Base-by-base conservation (phyloP, 2,113 vertebrate genomes). In the Prunella fulvescens region DNA sequence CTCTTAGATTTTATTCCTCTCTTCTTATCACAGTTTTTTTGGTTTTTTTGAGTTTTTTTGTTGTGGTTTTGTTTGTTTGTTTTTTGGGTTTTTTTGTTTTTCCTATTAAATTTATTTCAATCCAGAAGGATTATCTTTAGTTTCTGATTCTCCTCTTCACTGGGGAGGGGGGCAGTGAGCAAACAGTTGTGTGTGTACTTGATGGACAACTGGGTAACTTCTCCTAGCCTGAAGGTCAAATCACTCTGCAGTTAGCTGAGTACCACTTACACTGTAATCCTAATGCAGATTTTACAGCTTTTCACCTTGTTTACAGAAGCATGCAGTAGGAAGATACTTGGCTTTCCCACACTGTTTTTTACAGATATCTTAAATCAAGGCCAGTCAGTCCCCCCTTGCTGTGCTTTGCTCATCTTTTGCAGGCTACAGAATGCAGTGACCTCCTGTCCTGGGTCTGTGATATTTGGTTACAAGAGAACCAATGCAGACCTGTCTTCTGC, bases 151-250 rank as follows among this genome's bases (percentile, higher is more conserved):
- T 77, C 20, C 10, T 50, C 31, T 56, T 76, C 35, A 16, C 25
- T 0, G 0, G 25, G 22, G 14, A 33, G 9, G 2, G 5, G 2
- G 40, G 8, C 31, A 62, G 31, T 24, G 31, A 77, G 19, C 25
- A 47, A 82, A 26, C 3, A 22, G 15, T 23, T 26, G 10, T 9
- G 4, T 31, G 29, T n/a, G 29, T 54, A 22, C 20, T 54, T 29
- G 29, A 35, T 19, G 44, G 47, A 53, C 10, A 48, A 35, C n/a
- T 37, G 18, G 33, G 56, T 20, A 71, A 19, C 35, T 86, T 60
- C 61, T 44, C 33, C 37, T 14, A 6, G 19, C 35, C 53, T 71
- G 7, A 11, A 86, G 20, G 29, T 19, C 53, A 82, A 96, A 56
- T 12, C 14, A 26, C 23, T 64, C 25, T 42, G 17, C 5, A 39